These are phyloP conservation scores for Syngnathus scovelli DNA, from an alignment of 2,113 vertebrate species.

Conservation along the genomic window DNA sequence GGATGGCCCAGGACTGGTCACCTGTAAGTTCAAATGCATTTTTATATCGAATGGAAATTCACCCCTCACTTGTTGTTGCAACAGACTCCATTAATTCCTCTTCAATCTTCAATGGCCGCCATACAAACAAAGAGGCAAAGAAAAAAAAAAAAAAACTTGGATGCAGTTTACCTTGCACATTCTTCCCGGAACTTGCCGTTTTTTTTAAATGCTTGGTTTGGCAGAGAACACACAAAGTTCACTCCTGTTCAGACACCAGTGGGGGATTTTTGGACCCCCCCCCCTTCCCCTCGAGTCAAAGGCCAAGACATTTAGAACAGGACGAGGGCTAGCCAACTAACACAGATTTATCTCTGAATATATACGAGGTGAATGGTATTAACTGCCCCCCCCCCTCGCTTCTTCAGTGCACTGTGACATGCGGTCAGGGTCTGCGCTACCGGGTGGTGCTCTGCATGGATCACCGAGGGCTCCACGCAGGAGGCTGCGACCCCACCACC, in stretches of 20 bases:
- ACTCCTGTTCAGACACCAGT: slow-evolving; percentile 28
- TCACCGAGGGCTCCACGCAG: slow-evolving; percentile 87
- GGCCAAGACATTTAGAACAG: slow-evolving; percentile 18
- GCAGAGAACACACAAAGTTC: slow-evolving; percentile 40
- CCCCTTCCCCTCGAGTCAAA: slow-evolving; percentile 30
- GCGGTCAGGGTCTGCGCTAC: slow-evolving; percentile 92
- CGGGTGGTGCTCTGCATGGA: slow-evolving; percentile 95
- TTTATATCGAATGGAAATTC: too few relatives aligned
- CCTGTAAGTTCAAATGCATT: slow-evolving; percentile 72
- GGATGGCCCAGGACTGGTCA: slow-evolving; percentile 97
- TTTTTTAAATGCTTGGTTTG: slow-evolving; percentile 66
- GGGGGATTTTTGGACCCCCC: slow-evolving; percentile 36
- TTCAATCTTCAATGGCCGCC: not conserved
- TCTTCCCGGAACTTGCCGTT: slow-evolving; percentile 54
- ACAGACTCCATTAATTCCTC: not conserved
- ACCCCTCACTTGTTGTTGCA: not conserved
- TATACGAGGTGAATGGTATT: not conserved
- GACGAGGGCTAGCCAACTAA: slow-evolving; percentile 6
- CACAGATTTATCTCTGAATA: not conserved
- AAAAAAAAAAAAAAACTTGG: slow-evolving; percentile 21
- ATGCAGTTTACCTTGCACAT: slow-evolving; percentile 64
- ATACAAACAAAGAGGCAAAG: slow-evolving; percentile 11
- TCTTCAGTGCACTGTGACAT: slow-evolving; percentile 91
- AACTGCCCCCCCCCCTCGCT: not conserved
- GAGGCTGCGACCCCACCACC: slow-evolving; percentile 87